Conservation (phyloP, 2,888 invertebrate species). For the Cacoxenus indagator region DNA sequence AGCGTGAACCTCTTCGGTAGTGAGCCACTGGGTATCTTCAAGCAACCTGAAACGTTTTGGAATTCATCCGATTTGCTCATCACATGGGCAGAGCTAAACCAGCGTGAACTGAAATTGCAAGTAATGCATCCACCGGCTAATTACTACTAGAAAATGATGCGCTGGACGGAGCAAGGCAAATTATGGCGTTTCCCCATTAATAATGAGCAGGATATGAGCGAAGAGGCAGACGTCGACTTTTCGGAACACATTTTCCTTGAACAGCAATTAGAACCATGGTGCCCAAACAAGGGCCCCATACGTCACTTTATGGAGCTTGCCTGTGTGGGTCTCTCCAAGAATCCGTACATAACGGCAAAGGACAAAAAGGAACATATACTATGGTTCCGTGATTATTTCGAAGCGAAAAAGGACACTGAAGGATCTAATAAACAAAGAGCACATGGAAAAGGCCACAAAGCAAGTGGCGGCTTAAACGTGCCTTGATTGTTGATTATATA, state of each 20-base stretch:
- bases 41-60: slow-evolving; percentile 48
- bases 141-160: slow-evolving; percentile 92
- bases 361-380: slow-evolving; percentile 91
- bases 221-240: slow-evolving; percentile 82
- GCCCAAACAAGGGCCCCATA: slow-evolving; percentile 90
- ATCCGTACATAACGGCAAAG: slow-evolving; percentile 88
- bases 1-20: slow-evolving; percentile 77
- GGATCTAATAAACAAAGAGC: slow-evolving; percentile 58
- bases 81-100: slow-evolving; percentile 79
- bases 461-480: background rate
- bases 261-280: slow-evolving; percentile 86
- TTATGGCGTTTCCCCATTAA: slow-evolving; percentile 97
- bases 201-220: slow-evolving; percentile 89
- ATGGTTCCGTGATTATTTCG: slow-evolving; percentile 94
- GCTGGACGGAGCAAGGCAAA: slow-evolving; percentile 95
- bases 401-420: slow-evolving; percentile 80
- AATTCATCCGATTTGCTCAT: slow-evolving; percentile 70
- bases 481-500: too few relatives aligned
- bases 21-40: slow-evolving; percentile 78
- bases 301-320: slow-evolving; percentile 98
- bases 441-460: slow-evolving; percentile 21
- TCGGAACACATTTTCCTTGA: slow-evolving; percentile 96
- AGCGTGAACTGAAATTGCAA: slow-evolving; percentile 78
- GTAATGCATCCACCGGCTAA: slow-evolving; percentile 84
- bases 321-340: slow-evolving; percentile 92